Evolutionary conservation across 2,888 invertebrate species (phyloP), one percentile per base, ranked within the genome.

Genomic region (Byasa hedistus): DNA sequence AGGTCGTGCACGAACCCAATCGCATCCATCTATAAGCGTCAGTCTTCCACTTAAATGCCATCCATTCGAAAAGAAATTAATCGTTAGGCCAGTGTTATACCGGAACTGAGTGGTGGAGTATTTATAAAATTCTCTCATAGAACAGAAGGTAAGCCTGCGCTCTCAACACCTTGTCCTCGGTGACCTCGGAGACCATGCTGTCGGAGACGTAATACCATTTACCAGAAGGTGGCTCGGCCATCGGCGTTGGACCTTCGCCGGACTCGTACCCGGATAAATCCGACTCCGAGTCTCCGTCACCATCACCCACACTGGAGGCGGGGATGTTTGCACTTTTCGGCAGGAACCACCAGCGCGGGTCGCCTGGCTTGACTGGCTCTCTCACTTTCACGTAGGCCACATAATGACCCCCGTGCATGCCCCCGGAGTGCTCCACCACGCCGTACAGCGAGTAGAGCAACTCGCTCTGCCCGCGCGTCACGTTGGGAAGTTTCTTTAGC

Each of bases 151-250:
- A 99, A 21, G 99, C 99, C 87, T 99, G 97, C 68, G 96, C 95
- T 74, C 93, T 92, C 57, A 98, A 92, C 68, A 98, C 98, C 71
- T 94, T 93, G 3, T 95, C 94, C 84, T 98, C 96, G 66, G 93
- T 92, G 27, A 96, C 96, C 82, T 97, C 96, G 52, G 94, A 93
- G 0, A 98, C 98, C 79, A 95, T 94, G 68, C 96, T 96, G 89
- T 99, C 99, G 66, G 98, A 98, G 61, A 98, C 95, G 82, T 96
- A 96, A 90, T 96, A 99, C 99, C 99, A 99, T 77, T 95, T 95
- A 17, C 97, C 97, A 1, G 95, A 93, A 7, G 94, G 89, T 0
- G 88, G 73, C 44, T 83, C 84, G 0, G 83, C 79, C 1, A 78
- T 67, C 0, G 85, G 73, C 0, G 84, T 71, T 0, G 86, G 83